A percentile compares a stretch with the other conserved stretches of the same genome.
phyloP scores from a whole-genome alignment of 30 jellyfish, hydroid and myxozoan genomes.

The Morbakka virulenta region DNA sequence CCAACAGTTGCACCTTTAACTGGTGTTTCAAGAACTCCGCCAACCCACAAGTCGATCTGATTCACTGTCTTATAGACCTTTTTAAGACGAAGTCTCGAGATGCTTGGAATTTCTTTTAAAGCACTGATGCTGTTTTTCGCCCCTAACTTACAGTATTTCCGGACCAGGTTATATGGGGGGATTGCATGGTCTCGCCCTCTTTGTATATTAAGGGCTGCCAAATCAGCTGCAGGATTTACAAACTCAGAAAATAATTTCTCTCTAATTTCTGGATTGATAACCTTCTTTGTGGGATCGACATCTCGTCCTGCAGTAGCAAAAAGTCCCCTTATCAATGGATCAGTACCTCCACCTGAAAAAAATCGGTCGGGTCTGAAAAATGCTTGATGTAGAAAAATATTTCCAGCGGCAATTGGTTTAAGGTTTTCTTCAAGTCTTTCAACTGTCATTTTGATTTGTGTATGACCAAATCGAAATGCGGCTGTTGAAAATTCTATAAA shows the following conservation, averaged over 20 bases:
- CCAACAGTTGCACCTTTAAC: constrained; percentile 3
- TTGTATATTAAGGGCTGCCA: not conserved
- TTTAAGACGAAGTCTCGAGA: not conserved
- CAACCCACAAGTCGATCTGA: constrained; percentile 41
- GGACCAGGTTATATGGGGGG: constrained; percentile 1
- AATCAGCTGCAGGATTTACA: not conserved
- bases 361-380: not conserved
- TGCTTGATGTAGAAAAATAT: constrained; percentile 15
- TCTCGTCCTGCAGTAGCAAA: constrained; percentile 1
- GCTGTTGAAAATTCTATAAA: constrained; percentile 27
- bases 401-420: not conserved
- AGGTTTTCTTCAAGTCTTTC: constrained; percentile 17
- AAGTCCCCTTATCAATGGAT: constrained; percentile 1
- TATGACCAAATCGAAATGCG: constrained; percentile 49
- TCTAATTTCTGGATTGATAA: not conserved
- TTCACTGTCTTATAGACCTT: constrained; percentile 5
- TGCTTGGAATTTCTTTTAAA: not conserved
- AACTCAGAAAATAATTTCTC: not conserved
- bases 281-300: not conserved
- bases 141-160: constrained; percentile 15
- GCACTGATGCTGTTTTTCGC: not conserved
- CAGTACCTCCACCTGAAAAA: constrained; percentile 4
- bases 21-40: constrained; percentile 12
- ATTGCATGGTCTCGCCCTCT: constrained; percentile 21
- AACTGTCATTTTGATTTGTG: constrained; percentile 3